Percentiles rank a stretch among this genome's conserved stretches.
phyloP scores from a whole-genome alignment of 2,797 vertebrate species.

The Tragopan temminckii region DNA sequence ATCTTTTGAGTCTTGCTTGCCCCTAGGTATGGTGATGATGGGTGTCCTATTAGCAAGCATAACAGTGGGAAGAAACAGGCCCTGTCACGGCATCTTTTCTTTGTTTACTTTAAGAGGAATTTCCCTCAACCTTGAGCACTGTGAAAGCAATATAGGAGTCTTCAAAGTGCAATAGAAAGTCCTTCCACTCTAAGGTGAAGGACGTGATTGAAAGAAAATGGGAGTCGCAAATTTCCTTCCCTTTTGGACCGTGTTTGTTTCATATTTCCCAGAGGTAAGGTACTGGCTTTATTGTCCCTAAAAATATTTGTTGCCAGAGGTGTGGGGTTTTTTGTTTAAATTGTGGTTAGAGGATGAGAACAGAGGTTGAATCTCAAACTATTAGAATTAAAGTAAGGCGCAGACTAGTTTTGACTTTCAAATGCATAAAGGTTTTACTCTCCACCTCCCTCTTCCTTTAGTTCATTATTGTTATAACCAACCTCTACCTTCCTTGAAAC shows the following conservation, averaged over 20 bases:
- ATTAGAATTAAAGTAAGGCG: not conserved
- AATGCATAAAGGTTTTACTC: not conserved
- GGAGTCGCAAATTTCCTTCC: not conserved
- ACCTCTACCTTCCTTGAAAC: not conserved
- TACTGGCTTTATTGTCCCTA: not conserved
- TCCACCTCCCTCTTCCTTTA: not conserved
- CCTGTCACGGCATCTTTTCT: not conserved
- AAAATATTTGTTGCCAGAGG: slow-evolving; percentile 12
- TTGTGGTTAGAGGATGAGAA: not conserved
- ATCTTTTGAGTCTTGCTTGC: not conserved
- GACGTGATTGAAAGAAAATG: not conserved
- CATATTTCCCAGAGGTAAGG: not conserved
- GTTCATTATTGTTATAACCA: not conserved
- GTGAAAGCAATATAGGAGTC: slow-evolving; percentile 9
- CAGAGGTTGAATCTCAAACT: not conserved
- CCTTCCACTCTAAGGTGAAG: slow-evolving; percentile 2
- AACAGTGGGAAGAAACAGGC: slow-evolving; percentile 47
- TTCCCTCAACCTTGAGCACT: slow-evolving; percentile 11
- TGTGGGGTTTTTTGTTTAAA: not conserved
- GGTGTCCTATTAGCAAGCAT: not conserved
- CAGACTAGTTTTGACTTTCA: not conserved
- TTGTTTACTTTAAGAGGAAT: not conserved
- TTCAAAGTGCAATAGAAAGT: slow-evolving; percentile 9
- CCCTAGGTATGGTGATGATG: not conserved
- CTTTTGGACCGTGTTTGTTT: not conserved